These are phyloP conservation scores for Nephotettix cincticeps DNA, from an alignment of 1,140 invertebrate species.

Conservation along the genomic window DNA sequence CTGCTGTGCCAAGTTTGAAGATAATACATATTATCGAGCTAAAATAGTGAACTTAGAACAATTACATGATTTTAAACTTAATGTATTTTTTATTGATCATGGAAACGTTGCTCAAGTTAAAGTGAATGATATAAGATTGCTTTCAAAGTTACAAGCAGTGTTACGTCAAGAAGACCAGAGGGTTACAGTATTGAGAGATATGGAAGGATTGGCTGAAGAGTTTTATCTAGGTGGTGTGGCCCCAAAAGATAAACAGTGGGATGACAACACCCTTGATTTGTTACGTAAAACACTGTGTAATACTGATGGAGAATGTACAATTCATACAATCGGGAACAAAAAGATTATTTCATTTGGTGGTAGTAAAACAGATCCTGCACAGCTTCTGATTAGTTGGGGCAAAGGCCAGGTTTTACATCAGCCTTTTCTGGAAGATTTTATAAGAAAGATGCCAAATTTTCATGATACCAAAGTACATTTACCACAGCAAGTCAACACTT, in stretches of 20 bases:
- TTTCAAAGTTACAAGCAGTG: conserved; percentile 45
- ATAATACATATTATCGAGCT: conserved; percentile 61
- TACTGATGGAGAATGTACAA: neutral
- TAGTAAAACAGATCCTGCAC: neutral
- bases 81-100: conserved; percentile 68
- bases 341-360: conserved; percentile 1
- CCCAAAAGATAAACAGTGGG: conserved; percentile 51
- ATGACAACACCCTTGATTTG: conserved; percentile 49
- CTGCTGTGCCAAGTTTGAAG: conserved; percentile 64
- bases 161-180: conserved; percentile 39
- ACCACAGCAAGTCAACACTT: conserved; percentile 8
- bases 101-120: conserved; percentile 62
- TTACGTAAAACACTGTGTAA: conserved; percentile 45
- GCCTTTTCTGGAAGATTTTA: neutral
- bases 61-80: neutral
- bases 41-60: conserved; percentile 55
- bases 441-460: neutral
- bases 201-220: conserved; percentile 54
- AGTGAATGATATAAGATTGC: conserved; percentile 53
- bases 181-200: conserved; percentile 32
- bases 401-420: neutral
- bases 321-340: neutral
- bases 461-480: conserved; percentile 36
- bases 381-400: neutral
- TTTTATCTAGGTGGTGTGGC: conserved; percentile 57